Percentiles rank a stretch among this genome's conserved stretches.
phyloP scores from a whole-genome alignment of 2,113 vertebrate species.

The Erinaceus europaeus region DNA sequence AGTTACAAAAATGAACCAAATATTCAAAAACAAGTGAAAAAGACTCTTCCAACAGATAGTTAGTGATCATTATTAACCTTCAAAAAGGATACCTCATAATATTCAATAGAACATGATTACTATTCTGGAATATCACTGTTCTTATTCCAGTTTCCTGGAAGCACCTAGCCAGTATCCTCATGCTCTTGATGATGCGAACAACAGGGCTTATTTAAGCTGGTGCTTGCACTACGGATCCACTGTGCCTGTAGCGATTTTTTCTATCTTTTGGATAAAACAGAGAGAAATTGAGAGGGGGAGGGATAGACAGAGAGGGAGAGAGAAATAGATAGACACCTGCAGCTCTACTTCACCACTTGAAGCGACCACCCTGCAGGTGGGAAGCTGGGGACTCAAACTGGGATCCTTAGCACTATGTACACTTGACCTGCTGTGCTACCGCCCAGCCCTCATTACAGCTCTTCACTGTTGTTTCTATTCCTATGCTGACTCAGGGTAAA shows the following conservation, averaged over 20 bases:
- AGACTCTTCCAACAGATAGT: not conserved
- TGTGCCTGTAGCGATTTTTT: no score
- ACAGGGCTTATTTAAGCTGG: not conserved
- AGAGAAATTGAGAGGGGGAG: no score
- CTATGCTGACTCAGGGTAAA: not conserved
- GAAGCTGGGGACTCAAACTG: no score
- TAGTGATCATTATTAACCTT: slow-evolving; percentile 32
- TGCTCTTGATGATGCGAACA: slow-evolving; percentile 42
- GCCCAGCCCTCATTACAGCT: not conserved
- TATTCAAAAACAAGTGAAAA: slow-evolving; percentile 37
- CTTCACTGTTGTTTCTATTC: not conserved
- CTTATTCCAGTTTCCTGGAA: slow-evolving; percentile 30
- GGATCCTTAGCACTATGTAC: no score
- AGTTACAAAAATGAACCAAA: not conserved
- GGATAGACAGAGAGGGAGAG: no score
- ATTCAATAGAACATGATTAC: not conserved
- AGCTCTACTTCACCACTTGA: no score
- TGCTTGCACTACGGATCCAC: no score
- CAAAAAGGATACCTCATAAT: not conserved
- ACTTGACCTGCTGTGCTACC: no score
- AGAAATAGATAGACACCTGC: no score
- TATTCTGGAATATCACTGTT: not conserved
- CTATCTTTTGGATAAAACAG: no score
- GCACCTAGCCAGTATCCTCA: no score
- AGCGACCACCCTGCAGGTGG: no score